phyloP scores from a whole-genome alignment of 2,113 vertebrate species.

The Xiphias gladius region DNA sequence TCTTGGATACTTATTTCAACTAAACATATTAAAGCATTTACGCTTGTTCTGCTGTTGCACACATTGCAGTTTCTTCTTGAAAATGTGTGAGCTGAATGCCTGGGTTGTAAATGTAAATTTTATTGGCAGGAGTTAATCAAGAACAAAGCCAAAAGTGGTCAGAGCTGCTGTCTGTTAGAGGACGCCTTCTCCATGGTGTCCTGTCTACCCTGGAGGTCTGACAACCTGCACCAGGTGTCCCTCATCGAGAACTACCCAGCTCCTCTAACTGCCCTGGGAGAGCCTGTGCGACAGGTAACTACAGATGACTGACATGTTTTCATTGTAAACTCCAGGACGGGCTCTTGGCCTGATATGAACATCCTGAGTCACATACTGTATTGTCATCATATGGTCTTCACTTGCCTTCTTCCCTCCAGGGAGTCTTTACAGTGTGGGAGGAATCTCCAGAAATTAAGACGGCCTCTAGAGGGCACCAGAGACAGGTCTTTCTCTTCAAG shows the following conservation, averaged over 20 bases:
- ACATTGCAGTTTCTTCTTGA: background rate
- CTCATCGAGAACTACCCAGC: slow-evolving; percentile 97
- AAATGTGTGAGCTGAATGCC: background rate
- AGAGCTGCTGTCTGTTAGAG: slow-evolving; percentile 92
- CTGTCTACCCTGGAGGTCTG: slow-evolving; percentile 90
- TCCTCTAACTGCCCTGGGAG: slow-evolving; percentile 92
- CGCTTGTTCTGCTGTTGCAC: background rate
- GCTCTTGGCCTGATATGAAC: background rate
- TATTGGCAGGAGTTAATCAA: slow-evolving; percentile 92
- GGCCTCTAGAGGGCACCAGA: slow-evolving; percentile 94
- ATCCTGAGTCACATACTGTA: background rate
- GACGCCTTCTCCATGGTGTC: slow-evolving; percentile 94
- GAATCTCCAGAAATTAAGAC: slow-evolving; percentile 91
- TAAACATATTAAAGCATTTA: background rate
- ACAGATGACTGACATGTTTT: background rate
- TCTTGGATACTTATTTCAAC: background rate
- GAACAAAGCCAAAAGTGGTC: slow-evolving; percentile 92
- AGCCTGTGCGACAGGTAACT: slow-evolving; percentile 93
- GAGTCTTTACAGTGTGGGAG: slow-evolving; percentile 95
- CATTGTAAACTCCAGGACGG: background rate
- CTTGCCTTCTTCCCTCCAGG: slow-evolving; percentile 77
- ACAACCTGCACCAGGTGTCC: slow-evolving; percentile 93
- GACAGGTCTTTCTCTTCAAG: slow-evolving; percentile 96
- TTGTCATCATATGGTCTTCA: background rate
- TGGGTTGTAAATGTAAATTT: background rate